These are phyloP conservation scores for Drosophila chauvacae DNA, from an alignment of 1,140 invertebrate species.

Conservation along the genomic window DNA sequence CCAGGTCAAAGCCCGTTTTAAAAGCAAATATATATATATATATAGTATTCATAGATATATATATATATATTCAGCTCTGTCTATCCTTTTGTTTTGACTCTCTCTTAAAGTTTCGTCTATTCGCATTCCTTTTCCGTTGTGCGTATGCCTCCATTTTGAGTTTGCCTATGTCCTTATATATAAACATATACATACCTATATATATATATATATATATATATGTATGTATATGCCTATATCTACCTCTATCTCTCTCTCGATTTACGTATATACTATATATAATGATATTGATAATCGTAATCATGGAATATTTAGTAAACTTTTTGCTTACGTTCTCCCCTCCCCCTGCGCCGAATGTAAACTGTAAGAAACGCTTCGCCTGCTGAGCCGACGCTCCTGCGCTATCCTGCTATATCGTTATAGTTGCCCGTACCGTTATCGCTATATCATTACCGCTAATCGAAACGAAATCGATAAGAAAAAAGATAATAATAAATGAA, in stretches of 20 bases:
- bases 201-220: slow-evolving; percentile 12
- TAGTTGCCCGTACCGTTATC: slow-evolving; percentile 25
- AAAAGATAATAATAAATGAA: background rate
- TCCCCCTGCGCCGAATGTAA: slow-evolving; percentile 43
- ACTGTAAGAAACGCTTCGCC: slow-evolving; percentile 43
- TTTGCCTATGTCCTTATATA: slow-evolving; percentile 36
- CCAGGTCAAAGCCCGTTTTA: background rate
- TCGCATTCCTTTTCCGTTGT: slow-evolving; percentile 20
- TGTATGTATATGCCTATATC: background rate
- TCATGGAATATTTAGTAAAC: slow-evolving; percentile 50
- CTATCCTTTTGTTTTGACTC: slow-evolving; percentile 27
- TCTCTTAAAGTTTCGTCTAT: slow-evolving; percentile 16
- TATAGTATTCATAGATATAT: background rate
- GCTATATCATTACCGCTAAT: slow-evolving; percentile 44
- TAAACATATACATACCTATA: slow-evolving; percentile 13
- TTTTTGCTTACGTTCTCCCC: slow-evolving; percentile 49
- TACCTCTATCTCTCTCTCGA: slow-evolving; percentile 1
- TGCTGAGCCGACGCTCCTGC: slow-evolving; percentile 48
- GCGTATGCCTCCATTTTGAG: slow-evolving; percentile 42
- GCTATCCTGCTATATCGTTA: slow-evolving; percentile 50
- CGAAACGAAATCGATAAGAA: slow-evolving; percentile 12
- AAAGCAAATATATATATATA: background rate
- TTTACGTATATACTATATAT: slow-evolving; percentile 10
- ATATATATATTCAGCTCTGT: slow-evolving; percentile 15
- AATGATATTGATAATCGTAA: slow-evolving; percentile 43